Evolutionary conservation across 35 echinoderm and acorn worm genomes (phyloP), one percentile per base, ranked within the genome.

Genomic region (Ophioderma brevispina): DNA sequence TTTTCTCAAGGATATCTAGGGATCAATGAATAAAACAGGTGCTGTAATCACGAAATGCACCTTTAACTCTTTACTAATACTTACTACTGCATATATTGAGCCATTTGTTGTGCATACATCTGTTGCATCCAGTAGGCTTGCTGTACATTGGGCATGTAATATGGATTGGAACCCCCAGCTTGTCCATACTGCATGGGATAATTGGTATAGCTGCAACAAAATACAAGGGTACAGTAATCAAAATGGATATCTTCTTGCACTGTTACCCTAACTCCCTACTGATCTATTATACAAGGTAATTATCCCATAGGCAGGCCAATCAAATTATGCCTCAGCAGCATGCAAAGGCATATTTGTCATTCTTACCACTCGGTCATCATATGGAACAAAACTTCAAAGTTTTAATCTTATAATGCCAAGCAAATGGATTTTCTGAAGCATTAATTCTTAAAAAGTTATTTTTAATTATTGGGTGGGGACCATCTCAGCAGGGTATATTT

Each of bases 21-120:
- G n/a, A n/a, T n/a, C n/a, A n/a, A n/a, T n/a, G n/a, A n/a, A n/a
- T n/a, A n/a, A n/a, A n/a, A n/a, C n/a, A n/a, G n/a, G n/a, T n/a
- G n/a, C n/a, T n/a, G n/a, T n/a, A n/a, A n/a, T n/a, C n/a, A n/a
- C n/a, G n/a, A n/a, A n/a, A n/a, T n/a, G n/a, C n/a, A n/a, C n/a
- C n/a, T n/a, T n/a, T n/a, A n/a, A n/a, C n/a, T n/a, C n/a, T n/a
- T n/a, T 25, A 70, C 28, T 70, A 30, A 37, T 59, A 98, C 96
- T 98, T 77, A 98, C 96, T 98, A 98, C 77, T 98, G 96, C 89
- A 94, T 92, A 79, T 98, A 98, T 82, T 94, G 87, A 15, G 92
- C 90, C 96, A 98, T 98, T 77, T 98, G 96, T 50, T 98, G 96
- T 38, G 89, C 86, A 84, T 98, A 98, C 78, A 94, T 56, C 1